Evolutionary conservation across 2,113 vertebrate genomes (phyloP).

Genomic region (Engystomops pustulosus): DNA sequence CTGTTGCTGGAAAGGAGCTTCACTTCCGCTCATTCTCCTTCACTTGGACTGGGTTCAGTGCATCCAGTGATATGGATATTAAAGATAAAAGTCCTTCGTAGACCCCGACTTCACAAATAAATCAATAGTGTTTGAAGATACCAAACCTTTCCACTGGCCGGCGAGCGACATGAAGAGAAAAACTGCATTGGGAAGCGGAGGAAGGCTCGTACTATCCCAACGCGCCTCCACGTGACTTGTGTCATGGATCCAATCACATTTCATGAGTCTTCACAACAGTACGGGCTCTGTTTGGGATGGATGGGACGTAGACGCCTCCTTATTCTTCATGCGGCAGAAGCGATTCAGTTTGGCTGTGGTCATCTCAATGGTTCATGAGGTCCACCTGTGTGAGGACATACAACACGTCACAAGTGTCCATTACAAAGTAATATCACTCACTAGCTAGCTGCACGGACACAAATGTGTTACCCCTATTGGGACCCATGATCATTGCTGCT

Average conservation of each 20-base stretch:
- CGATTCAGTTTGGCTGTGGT: not conserved
- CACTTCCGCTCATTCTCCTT: conserved; percentile 56
- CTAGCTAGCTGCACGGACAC: no score
- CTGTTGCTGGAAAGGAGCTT: conserved; percentile 60
- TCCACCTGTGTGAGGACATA: not conserved
- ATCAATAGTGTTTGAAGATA: conserved; percentile 48
- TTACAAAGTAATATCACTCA: not conserved
- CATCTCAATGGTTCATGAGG: not conserved
- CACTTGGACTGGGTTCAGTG: conserved; percentile 67
- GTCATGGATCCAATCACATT: not conserved
- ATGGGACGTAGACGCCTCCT: not conserved
- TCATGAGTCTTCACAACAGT: not conserved
- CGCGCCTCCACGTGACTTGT: not conserved
- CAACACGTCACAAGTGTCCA: not conserved
- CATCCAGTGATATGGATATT: conserved; percentile 57
- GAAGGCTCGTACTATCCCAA: conserved; percentile 49
- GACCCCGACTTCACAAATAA: conserved; percentile 57
- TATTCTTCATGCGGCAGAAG: conserved; percentile 13
- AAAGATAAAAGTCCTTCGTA: conserved; percentile 60
- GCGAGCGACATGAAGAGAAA: conserved; percentile 52
- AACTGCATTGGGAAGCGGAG: conserved; percentile 65
- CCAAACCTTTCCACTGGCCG: conserved; percentile 63
- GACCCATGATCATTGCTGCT: no score
- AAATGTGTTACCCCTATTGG: no score
- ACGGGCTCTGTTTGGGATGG: not conserved